Base-by-base conservation (phyloP, 92 coral and sea anemone species). In the Montipora capitata region DNA sequence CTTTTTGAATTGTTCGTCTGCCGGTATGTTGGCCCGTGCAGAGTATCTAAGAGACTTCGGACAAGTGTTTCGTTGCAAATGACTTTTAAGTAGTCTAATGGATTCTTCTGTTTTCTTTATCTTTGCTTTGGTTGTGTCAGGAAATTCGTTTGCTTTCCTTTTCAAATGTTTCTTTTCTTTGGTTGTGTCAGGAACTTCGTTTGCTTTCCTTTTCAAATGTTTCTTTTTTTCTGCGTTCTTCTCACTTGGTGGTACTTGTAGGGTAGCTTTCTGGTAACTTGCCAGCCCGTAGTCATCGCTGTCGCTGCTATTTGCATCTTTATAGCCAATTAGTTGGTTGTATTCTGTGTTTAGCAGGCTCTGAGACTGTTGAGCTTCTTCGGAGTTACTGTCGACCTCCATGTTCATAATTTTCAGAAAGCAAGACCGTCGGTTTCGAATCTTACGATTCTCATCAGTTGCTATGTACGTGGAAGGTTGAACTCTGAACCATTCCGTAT, bases 381-480 rank as follows among this genome's bases (percentile, higher is more conserved):
- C 64, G 64, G 15, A 15, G 14, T 15, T 15, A 45, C 51, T 45
- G 51, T 45, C 51, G 51, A 45, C 51, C 0, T 45, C 51, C 51
- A 45, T 0, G 51, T 45, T 45, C 0, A 45, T 45, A 45, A 45
- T 45, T 45, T 45, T 10, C 17, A 15, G 14, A 58, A 10, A 58
- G 15, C 64, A 58, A 58, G 64, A 58, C 64, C 64, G 64, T 8
- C 51, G 64, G 64, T 58, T 58, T 58, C 64, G 64, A 58, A 58
- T 58, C 64, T 58, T 64, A 45, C 51, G 51, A 45, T 45, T 45
- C 51, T 45, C 51, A 45, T 45, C 51, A 45, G 51, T 0, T 45
- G 2, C 70, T 64, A 64, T 64, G 70, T 64, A 27, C 6, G 41
- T 64, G 70, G 41, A 64, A 14, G 70, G 70, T 64, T 64, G 27